These are phyloP conservation scores for Malurus splendens DNA, from an alignment of 2,797 vertebrate genomes.

Conservation along the genomic window DNA sequence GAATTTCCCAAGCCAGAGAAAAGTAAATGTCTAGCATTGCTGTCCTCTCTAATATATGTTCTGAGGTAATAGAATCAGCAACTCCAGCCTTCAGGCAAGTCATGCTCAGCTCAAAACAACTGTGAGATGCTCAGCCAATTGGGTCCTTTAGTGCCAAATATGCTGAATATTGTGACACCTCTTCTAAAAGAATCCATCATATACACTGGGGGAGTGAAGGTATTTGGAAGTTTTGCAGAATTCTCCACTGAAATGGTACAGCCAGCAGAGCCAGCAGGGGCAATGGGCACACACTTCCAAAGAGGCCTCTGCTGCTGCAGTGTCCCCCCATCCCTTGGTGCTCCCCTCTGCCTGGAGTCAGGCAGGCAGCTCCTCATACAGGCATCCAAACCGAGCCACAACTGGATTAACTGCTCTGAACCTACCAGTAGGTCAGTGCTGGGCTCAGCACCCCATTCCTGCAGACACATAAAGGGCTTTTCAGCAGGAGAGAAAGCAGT, in stretches of 20 bases:
- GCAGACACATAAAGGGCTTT: background rate
- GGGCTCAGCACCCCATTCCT: background rate
- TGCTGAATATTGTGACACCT: background rate
- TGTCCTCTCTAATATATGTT: background rate
- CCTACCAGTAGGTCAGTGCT: background rate
- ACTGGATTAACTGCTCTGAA: background rate
- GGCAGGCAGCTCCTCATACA: background rate
- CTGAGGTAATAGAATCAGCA: background rate
- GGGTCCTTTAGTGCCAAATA: background rate
- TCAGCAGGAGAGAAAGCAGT: background rate
- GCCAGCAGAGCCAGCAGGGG: background rate
- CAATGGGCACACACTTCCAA: background rate
- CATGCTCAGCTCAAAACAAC: background rate
- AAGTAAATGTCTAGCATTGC: background rate
- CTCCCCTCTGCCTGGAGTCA: background rate
- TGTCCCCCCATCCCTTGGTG: background rate
- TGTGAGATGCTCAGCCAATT: background rate
- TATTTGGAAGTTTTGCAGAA: background rate
- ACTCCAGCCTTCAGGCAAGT: background rate
- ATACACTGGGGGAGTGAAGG: background rate
- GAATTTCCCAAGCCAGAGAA: background rate
- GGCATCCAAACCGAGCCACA: background rate
- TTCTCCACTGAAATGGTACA: background rate
- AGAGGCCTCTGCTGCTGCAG: background rate
- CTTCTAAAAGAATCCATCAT: accelerated